Base-by-base conservation (phyloP, 2,888 invertebrate species). In the Cryptophagus acutangulus region DNA sequence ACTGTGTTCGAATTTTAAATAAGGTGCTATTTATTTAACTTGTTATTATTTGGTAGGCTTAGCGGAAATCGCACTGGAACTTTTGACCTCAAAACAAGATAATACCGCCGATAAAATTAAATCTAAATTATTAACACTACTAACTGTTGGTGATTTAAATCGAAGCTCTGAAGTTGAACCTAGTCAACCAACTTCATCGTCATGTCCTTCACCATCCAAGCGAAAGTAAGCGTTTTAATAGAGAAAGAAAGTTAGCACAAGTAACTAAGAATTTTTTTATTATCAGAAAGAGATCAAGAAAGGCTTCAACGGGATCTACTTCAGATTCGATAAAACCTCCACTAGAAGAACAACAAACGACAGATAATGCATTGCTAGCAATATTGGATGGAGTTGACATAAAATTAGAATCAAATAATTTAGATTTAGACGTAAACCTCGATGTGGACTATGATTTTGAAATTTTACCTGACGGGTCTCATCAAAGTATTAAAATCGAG, bases 41-140 rank as follows among this genome's bases (percentile, higher is more conserved):
- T 36, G 14, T 13, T 4, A 30, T 33, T 4, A 40, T 4, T 40
- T 48, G 42, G 20, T 41, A 67, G 66, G 90, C 12, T 73, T 91
- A 30, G 88, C 89, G 9, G 90, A 91, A 67, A 88, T 88, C 78
- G 87, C 87, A 5, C 81, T 86, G 52, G 80, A 84, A 24, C 82
- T 84, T 36, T 82, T 84, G 9, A 70, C 85, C 40, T 82, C 82
- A 38, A 81, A 85, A 53, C 82, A 83, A 49, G 81, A 77, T 52
- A 77, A 77, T 40, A 71, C 74, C 3, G 45, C 63, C 15, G 70
- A 70, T 43, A 59, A 64, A 52, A 63, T 74, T 1, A 78, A 77
- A n/a, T n/a, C n/a, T n/a, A n/a, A n/a, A n/a, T n/a, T n/a, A n/a
- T n/a, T n/a, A n/a, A n/a, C n/a, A 51, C 70, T 79, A 44, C 70